These are phyloP conservation scores for Myotis findleyi DNA, from an alignment of 2,797 vertebrate species.

Conservation along the genomic window DNA sequence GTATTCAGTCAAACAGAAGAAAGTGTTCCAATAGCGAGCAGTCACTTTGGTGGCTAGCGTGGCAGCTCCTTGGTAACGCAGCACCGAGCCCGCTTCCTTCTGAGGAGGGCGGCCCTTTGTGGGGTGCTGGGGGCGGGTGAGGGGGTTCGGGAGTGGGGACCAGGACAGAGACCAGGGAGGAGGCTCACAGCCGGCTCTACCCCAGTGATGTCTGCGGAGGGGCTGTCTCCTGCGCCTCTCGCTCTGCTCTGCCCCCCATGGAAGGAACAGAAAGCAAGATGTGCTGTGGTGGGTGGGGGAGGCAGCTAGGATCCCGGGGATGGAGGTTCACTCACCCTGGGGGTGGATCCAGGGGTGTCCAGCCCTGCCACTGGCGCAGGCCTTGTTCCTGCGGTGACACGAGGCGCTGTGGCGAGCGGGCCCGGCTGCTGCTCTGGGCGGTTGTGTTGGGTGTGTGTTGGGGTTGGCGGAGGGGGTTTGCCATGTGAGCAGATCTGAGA, in stretches of 20 bases:
- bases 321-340: not conserved
- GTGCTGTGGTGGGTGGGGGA: not conserved
- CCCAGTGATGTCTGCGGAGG: not conserved
- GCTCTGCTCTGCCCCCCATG: not conserved
- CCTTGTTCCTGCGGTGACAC: not conserved
- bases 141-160: not conserved
- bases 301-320: not conserved
- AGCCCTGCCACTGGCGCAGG: not conserved
- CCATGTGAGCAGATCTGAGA: not conserved
- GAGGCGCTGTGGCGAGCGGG: not conserved
- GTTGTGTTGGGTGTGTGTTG: not conserved
- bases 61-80: conserved; percentile 76
- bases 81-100: conserved; percentile 57
- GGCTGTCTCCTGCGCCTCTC: not conserved
- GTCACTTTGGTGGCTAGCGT: conserved; percentile 81
- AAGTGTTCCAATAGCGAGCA: conserved; percentile 83
- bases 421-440: not conserved
- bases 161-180: not conserved
- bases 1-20: conserved; percentile 84
- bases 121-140: not conserved
- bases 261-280: not conserved
- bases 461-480: not conserved
- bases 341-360: not conserved
- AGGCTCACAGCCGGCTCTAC: not conserved
- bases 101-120: not conserved